Conservation (phyloP, 2,888 invertebrate genomes). For the Sicus ferrugineus region DNA sequence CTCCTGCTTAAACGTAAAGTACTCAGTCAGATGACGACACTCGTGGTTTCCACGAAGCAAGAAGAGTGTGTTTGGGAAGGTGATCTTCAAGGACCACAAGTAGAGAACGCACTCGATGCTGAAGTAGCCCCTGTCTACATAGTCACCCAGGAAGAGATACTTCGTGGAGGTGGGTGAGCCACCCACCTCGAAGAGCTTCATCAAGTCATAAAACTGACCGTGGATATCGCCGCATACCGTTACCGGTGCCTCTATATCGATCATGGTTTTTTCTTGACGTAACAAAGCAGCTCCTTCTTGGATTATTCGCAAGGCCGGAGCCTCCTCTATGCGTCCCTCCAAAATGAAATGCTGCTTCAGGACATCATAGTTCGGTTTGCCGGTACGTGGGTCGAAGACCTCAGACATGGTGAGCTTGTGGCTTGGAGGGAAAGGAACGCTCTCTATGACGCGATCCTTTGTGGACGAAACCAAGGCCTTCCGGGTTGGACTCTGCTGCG, state of each 20-base stretch:
- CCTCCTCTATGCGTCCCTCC: constrained; percentile 97
- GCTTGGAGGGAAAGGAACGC: constrained; percentile 98
- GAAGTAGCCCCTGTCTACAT: constrained; percentile 97
- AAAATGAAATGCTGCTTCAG: constrained; percentile 98
- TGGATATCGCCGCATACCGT: constrained; percentile 99
- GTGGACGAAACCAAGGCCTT: constrained; percentile 42
- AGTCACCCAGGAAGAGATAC: constrained; percentile 99
- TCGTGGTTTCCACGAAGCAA: constrained; percentile 99
- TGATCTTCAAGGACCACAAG: constrained; percentile 97
- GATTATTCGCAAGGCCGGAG: constrained; percentile 95
- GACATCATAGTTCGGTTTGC: constrained; percentile 93
- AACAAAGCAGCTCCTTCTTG: constrained; percentile 93
- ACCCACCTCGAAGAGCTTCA: constrained; percentile 96
- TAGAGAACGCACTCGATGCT: constrained; percentile 87
- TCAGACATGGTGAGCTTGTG: constrained; percentile 94
- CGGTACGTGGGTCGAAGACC: constrained; percentile 93
- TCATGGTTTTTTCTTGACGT: constrained; percentile 93
- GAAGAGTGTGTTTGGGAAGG: constrained; percentile 97
- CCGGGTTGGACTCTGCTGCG: constrained; percentile 34
- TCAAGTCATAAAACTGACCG: constrained; percentile 99
- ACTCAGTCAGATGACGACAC: constrained; percentile 99
- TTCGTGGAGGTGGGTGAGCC: constrained; percentile 96
- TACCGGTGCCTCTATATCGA: constrained; percentile 99
- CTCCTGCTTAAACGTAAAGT: constrained; percentile 99
- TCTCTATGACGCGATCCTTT: constrained; percentile 52